Conservation (phyloP, 2,888 invertebrate species). For the Pheosia gnoma region DNA sequence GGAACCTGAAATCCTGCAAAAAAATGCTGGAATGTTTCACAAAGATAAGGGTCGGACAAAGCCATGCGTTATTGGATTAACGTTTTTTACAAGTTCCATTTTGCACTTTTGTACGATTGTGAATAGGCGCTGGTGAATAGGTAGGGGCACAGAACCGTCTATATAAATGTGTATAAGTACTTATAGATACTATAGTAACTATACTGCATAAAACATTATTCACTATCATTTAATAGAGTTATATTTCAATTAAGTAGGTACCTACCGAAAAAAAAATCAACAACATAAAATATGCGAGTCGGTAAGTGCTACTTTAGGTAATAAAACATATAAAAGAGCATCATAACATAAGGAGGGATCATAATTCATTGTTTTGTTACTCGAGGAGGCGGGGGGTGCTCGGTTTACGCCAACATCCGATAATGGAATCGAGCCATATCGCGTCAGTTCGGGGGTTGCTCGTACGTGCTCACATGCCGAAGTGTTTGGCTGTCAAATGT, state of each 20-base stretch:
- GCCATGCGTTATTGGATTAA: constrained; percentile 5
- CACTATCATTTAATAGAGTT: too few species aligned
- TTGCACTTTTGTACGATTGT: constrained; percentile 2
- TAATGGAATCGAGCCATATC: constrained; percentile 74
- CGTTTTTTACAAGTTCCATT: background rate
- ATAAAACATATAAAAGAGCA: constrained; percentile 71
- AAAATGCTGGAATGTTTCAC: constrained; percentile 5
- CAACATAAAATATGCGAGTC: constrained; percentile 57
- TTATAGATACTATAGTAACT: too few species aligned
- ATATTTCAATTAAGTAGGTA: background rate
- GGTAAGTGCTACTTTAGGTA: constrained; percentile 64
- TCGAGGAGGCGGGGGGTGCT: constrained; percentile 48
- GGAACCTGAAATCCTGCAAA: background rate
- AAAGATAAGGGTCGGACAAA: constrained; percentile 5
- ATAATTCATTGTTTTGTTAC: constrained; percentile 78
- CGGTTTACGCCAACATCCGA: constrained; percentile 72
- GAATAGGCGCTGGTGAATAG: background rate
- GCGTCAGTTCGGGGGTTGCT: constrained; percentile 49
- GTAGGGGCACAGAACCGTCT: background rate
- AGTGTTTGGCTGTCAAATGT: constrained; percentile 25
- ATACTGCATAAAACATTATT: too few species aligned
- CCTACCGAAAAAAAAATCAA: constrained; percentile 46
- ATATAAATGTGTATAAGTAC: too few species aligned
- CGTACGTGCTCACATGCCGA: constrained; percentile 46
- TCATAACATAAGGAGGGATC: constrained; percentile 65